These are phyloP conservation scores for Adoxophyes honmai DNA, from an alignment of 1,140 invertebrate species.

Conservation along the genomic window DNA sequence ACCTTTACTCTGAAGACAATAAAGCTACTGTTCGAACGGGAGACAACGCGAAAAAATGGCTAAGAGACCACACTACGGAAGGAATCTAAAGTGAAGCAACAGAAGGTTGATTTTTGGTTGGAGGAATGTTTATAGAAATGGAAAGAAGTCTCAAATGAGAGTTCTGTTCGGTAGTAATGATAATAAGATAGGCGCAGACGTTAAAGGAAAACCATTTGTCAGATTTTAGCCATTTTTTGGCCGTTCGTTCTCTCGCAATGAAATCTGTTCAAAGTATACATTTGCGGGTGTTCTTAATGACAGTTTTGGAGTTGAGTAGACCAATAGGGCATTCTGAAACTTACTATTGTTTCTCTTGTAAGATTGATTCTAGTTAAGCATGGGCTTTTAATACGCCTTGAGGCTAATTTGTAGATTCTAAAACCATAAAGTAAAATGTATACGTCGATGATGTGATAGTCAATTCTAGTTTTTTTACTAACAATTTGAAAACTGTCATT, in stretches of 20 bases:
- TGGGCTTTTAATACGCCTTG: too few species aligned
- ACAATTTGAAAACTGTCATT: too few species aligned
- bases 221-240: constrained; percentile 72
- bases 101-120: constrained; percentile 33
- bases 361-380: too few species aligned
- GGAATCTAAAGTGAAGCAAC: constrained; percentile 17
- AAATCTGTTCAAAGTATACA: constrained; percentile 72
- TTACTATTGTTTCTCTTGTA: too few species aligned
- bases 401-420: too few species aligned
- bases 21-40: constrained; percentile 36
- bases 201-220: constrained; percentile 76
- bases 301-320: constrained; percentile 27
- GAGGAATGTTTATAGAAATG: constrained; percentile 31
- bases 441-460: too few species aligned
- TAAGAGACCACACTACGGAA: constrained; percentile 24
- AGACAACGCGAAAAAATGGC: constrained; percentile 12
- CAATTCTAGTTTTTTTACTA: too few species aligned
- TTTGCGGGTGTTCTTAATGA: constrained; percentile 55
- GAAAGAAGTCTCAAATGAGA: constrained; percentile 69
- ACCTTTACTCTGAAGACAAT: constrained; percentile 24
- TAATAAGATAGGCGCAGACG: constrained; percentile 76
- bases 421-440: too few species aligned
- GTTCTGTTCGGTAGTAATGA: constrained; percentile 74
- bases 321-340: too few species aligned
- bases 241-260: constrained; percentile 60